Conservation (phyloP, 2,888 invertebrate genomes). For the Amiota mariae region DNA sequence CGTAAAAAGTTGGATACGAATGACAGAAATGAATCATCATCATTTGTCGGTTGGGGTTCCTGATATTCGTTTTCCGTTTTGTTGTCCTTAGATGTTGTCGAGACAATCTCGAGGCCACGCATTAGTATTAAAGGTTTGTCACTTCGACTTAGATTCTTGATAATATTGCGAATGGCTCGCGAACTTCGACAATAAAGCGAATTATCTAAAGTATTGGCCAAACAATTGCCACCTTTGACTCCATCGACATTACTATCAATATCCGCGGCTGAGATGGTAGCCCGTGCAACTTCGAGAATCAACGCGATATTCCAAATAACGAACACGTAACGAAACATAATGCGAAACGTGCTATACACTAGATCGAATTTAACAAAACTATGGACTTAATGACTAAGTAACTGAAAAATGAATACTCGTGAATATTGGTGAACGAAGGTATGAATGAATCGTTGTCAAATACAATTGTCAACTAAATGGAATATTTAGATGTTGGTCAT, state of each 20-base stretch:
- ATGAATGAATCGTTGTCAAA: background rate
- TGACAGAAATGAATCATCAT: constrained; percentile 71
- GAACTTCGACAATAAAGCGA: constrained; percentile 75
- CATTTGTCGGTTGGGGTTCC: background rate
- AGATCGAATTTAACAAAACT: background rate
- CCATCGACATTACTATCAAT: background rate
- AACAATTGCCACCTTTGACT: constrained; percentile 36
- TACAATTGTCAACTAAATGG: constrained; percentile 56
- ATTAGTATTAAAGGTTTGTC: constrained; percentile 67
- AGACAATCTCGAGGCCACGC: constrained; percentile 71
- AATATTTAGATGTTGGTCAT: constrained; percentile 51
- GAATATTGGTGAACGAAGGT: background rate
- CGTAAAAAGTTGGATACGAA: constrained; percentile 80
- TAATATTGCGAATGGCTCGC: constrained; percentile 74
- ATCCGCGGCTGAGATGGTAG: background rate
- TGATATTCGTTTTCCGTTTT: background rate
- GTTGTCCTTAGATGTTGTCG: constrained; percentile 29
- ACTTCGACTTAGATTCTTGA: constrained; percentile 75
- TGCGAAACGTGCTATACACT: background rate
- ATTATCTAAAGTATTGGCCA: constrained; percentile 61
- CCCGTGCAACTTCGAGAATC: background rate
- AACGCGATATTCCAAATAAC: background rate
- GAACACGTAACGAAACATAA: background rate
- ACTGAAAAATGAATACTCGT: background rate
- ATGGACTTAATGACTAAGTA: background rate